Evolutionary conservation across 2,113 vertebrate species (phyloP).

Genomic region (Cygnus buccinator): DNA sequence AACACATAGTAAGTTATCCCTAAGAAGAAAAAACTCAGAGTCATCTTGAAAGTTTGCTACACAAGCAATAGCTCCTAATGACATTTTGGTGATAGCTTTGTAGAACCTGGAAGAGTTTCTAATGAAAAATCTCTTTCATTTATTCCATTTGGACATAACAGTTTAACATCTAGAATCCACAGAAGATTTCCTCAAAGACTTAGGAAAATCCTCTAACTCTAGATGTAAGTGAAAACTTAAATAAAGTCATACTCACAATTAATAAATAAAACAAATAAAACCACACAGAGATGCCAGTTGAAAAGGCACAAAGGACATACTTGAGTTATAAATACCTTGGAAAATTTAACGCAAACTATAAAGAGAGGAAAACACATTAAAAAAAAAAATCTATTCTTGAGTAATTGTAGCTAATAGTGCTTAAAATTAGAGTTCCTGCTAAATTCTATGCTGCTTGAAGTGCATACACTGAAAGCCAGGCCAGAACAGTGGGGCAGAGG

Average conservation of each 20-base stretch:
- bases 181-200: background rate
- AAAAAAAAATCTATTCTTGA: background rate
- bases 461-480: background rate
- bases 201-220: background rate
- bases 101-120: background rate
- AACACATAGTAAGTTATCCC: background rate
- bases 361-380: background rate
- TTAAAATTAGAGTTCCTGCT: background rate
- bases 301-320: background rate
- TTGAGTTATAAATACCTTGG: background rate
- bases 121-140: background rate
- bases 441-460: background rate
- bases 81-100: background rate
- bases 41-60: background rate
- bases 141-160: background rate
- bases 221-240: background rate
- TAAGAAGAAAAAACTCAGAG: background rate
- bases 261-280: background rate
- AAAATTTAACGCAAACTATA: background rate
- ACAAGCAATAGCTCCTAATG: background rate
- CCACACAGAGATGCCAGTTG: background rate
- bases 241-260: background rate
- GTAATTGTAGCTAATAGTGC: background rate
- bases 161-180: background rate
- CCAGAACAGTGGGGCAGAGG: background rate